Base-by-base conservation (phyloP, 2,113 vertebrate species). In the Sinocyclocheilus grahami region DNA sequence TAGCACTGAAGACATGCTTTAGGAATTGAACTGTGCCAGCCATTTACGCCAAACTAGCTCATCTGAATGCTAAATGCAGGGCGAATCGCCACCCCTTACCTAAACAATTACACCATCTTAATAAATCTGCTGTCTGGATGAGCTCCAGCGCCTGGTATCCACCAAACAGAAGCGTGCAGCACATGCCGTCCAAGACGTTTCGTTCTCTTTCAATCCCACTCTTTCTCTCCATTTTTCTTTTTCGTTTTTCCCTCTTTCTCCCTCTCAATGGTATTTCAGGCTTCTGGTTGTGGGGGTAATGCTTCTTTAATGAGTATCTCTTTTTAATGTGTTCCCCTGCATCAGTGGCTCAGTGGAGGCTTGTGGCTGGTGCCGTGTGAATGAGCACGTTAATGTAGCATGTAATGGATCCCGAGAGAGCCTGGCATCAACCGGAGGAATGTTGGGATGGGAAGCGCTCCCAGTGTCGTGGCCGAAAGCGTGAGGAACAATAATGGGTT, bases 251-350 rank as follows among this genome's bases (percentile, higher is more conserved):
- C 37, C 39, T 14, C 30, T 65, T 46, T 48, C 24, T 24, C 85
- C 85, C 67, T 78, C 69, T 82, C 83, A 33, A 60, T 86, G 65
- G 48, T 78, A 58, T 63, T 55, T 78, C 82, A 53, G 85, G 87
- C 90, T 90, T 89, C 89, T 92, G 90, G 88, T 88, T 86, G 86
- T 65, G 42, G 85, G 77, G 58, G 22, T 90, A 88, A 92, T 86
- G 87, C 62, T 55, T 85, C 83, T 92, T 92, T 90, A 92, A 92
- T 83, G 90, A 91, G 88, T 91, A 91, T 91, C 90, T 90, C 85
- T 89, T 91, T 91, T 91, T 91, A 91, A 92, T 91, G 87, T 58
- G 83, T 84, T 86, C 79, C 67, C 51, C 65, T 67, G 48, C 82
- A 85, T 72, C 85, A 37, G 55, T 27, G 86, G 83, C 76, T 72